Conservation (phyloP, 2,888 invertebrate genomes). For the Eupithecia exiguata region DNA sequence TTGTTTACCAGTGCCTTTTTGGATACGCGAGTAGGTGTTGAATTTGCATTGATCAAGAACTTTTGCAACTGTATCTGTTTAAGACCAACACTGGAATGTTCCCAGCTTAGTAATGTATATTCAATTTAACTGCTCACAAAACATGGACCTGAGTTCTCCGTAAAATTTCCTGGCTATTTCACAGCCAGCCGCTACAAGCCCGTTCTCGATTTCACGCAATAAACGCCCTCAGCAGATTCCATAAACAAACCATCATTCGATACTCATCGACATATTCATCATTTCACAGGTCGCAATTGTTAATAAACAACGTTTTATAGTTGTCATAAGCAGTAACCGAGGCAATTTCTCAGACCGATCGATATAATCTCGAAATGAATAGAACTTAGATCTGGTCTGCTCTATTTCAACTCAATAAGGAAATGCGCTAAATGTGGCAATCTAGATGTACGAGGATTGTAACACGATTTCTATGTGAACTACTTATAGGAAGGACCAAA, state of each 20-base stretch:
- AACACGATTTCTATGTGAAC: conserved; percentile 34
- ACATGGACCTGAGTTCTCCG: neutral
- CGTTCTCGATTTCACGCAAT: conserved; percentile 23
- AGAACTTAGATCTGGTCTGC: conserved; percentile 32
- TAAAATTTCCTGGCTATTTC: conserved; percentile 16
- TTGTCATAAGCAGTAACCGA: conserved; percentile 63
- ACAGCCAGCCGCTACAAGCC: conserved; percentile 18
- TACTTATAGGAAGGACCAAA: conserved; percentile 26
- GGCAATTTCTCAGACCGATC: conserved; percentile 57
- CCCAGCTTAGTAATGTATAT: conserved; percentile 4
- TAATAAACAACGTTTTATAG: conserved; percentile 62
- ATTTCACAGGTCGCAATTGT: conserved; percentile 51
- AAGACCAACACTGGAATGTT: conserved; percentile 4
- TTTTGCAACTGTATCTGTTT: conserved; percentile 22
- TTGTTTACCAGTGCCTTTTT: conserved; percentile 14
- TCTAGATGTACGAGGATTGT: conserved; percentile 46
- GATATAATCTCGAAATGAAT: conserved; percentile 41
- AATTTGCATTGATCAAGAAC: conserved; percentile 19
- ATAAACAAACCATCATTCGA: conserved; percentile 48
- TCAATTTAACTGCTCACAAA: conserved; percentile 4
- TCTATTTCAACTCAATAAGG: conserved; percentile 51
- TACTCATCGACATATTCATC: conserved; percentile 57
- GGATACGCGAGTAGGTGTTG: conserved; percentile 19
- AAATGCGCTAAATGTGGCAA: conserved; percentile 47
- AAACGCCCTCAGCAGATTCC: conserved; percentile 33